Base-by-base conservation (phyloP, 2,797 vertebrate genomes). In the Aldrovandia affinis region DNA sequence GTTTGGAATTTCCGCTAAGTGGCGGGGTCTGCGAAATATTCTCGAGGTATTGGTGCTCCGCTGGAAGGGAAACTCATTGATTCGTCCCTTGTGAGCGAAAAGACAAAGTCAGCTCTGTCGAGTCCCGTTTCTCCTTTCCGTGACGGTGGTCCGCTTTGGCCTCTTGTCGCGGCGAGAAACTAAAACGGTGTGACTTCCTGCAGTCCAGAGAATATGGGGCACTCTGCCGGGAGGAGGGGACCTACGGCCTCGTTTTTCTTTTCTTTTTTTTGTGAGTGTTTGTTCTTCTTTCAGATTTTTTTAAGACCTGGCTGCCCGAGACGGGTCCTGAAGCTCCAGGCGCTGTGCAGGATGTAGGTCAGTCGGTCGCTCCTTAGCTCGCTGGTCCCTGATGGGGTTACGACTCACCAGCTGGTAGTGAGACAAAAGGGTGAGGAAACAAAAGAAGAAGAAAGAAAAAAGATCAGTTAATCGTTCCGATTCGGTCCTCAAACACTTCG, bases 331-430 rank as follows among this genome's bases (percentile, higher is more conserved):
- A 86, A 90, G 93, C 92, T 92, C 83, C 86, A 85, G 83, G 81
- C 89, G 85, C 84, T 87, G 86, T 83, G 88, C 88, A 87, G 91
- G 94, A 95, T 93, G 92, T 94, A 92, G 93, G 94, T 94, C 92
- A 90, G 83, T 90, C 88, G n/a, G 93, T 95, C 94, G 22, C 94
- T 93, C 90, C 90, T 93, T 92, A 47, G 92, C 83, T 79, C 89
- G 90, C 87, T 91, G 84, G 89, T 91, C 91, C 92, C 92, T 90
- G 68, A 87, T 22, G 73, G 89, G 77, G 83, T 78, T 86, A 86
- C 85, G 33, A 55, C 85, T 85, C 85, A 88, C 84, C 84, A 59
- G 87, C 86, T 84, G 87, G 89, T 84, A 84, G 80, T 55, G 63
- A 89, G 90, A 92, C 92, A 89, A 91, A 93, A 93, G 86, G 78